Evolutionary conservation across 2,797 vertebrate species (phyloP), one percentile per base, ranked within the genome.

Genomic region (Salmo trutta): DNA sequence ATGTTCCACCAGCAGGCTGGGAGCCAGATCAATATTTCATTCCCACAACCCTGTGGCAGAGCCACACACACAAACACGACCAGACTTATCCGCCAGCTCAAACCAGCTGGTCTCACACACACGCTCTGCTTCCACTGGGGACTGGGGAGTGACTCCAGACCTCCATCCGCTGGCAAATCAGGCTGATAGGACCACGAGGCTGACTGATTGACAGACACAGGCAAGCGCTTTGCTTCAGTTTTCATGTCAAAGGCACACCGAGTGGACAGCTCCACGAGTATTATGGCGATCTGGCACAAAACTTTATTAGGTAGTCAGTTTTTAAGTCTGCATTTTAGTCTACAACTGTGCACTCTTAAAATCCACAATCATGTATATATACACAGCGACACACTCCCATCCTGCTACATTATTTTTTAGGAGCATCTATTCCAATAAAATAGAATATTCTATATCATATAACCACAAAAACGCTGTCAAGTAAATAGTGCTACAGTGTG

Each of bases 11-110:
- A 59, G 36, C 21, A 47, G 33, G 33, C 59, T 64, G 31, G n/a
- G 19, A 64, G 17, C 54, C 54, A 62, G 54, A 41, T 74, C 54
- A 21, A 74, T 74, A 74, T 36, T 64, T 65, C 12, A 64, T 47
- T 64, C n/a, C 31, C 54, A 59, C 54, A n/a, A 64, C 31, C 59
- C 4, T 36, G 33, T 10, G 41, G n/a, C 14, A 36, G 10, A 47
- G n/a, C 41, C n/a, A 47, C 69, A 51, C 2, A 47, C 67, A 41
- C 67, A 29, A 12, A 66, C 24, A 24, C 62, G 7, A 5, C 10
- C 21, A 65, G 12, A 3, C 10, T 19, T 17, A 56, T 19, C 53
- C 53, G 1, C 53, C 59, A 64, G 59, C 59, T 64, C 59, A 64
- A 64, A 64, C 21, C 5, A 24, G 59, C 59, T 2, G 21, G n/a